Evolutionary conservation across 2,888 invertebrate species (phyloP), one percentile per base, ranked within the genome.

Genomic region (Ecdyonurus torrentis): DNA sequence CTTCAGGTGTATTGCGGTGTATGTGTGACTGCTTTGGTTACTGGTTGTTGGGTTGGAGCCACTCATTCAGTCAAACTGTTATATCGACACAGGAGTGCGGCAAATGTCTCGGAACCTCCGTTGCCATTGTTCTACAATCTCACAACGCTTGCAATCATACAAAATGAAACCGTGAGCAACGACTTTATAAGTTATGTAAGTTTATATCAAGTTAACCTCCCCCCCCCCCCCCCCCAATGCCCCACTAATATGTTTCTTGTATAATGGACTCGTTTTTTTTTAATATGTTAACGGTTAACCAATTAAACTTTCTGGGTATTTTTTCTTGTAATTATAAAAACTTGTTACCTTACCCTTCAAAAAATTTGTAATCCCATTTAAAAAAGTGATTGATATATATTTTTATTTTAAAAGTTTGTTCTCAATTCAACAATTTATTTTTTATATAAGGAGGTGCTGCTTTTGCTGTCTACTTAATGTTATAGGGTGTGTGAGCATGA

Each of bases 21-120:
- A 65, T 89, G 91, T 77, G 89, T 93, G 66, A 92, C 89, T 52
- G 81, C 89, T 63, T 83, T 87, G 68, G 85, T 93, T 63, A 91
- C 92, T n/a, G 85, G 85, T 7, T 87, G 90, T 18, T 94, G 93
- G 92, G 93, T 92, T 59, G 91, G 91, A 0, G 87, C 91, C n/a
- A 91, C 93, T 1, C 92, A 94, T 72, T 88, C 90, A 74, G 87
- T 92, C 69, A 91, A 91, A 76, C 87, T 90, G 72, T 81, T 91
- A 72, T 91, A 89, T 72, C 77, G 87, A 70, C 73, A 52, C 52
- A 20, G 61, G 50, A 37, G 22, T 23, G 61, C 61, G 10, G 23
- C 61, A 15, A 61, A 52, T 24, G 22, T 52, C n/a, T 61, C 50
- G 50, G 50, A 37, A 10, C 52, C 61, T 23, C 52, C 61, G 10